phyloP scores from a whole-genome alignment of 2,797 vertebrate species.

The Chanos chanos region DNA sequence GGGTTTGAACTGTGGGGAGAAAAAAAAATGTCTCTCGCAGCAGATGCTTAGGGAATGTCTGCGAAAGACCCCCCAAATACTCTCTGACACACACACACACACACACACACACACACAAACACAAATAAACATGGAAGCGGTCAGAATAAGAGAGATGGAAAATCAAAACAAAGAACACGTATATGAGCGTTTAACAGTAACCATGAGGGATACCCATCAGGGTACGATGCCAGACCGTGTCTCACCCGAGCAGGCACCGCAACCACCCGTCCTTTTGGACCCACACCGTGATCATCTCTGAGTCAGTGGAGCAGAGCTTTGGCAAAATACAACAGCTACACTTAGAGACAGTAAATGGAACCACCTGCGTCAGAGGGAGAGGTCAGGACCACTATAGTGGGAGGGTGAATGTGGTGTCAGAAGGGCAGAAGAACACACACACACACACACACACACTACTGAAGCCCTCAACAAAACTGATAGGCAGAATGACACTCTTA shows the following conservation, averaged over 20 bases:
- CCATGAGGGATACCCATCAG: conserved; percentile 12
- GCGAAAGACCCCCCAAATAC: conserved; percentile 23
- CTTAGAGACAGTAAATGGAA: conserved; percentile 28
- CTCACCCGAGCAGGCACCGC: conserved; percentile 18
- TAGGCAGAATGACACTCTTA: neutral
- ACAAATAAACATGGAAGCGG: neutral
- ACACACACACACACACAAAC: conserved; percentile 5
- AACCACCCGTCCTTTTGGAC: conserved; percentile 20
- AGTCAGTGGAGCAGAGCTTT: neutral
- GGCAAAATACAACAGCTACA: neutral
- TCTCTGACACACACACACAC: neutral
- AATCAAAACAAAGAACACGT: conserved; percentile 12
- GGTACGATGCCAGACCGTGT: neutral
- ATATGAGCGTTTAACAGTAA: no score
- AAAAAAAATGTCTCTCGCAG: conserved; percentile 8
- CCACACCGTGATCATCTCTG: neutral
- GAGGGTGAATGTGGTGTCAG: conserved; percentile 31
- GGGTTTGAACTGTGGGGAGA: conserved; percentile 25
- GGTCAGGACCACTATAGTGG: conserved; percentile 32
- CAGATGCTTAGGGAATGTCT: conserved; percentile 20
- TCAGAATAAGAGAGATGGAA: conserved; percentile 8
- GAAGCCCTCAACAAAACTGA: neutral
- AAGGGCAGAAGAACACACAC: conserved; percentile 17
- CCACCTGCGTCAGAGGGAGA: conserved; percentile 39
- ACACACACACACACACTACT: conserved; percentile 22